Percentiles rank a stretch among this genome's conserved stretches.
phyloP scores from a whole-genome alignment of 2,113 vertebrate genomes.

The Bolborhynchus lineola region DNA sequence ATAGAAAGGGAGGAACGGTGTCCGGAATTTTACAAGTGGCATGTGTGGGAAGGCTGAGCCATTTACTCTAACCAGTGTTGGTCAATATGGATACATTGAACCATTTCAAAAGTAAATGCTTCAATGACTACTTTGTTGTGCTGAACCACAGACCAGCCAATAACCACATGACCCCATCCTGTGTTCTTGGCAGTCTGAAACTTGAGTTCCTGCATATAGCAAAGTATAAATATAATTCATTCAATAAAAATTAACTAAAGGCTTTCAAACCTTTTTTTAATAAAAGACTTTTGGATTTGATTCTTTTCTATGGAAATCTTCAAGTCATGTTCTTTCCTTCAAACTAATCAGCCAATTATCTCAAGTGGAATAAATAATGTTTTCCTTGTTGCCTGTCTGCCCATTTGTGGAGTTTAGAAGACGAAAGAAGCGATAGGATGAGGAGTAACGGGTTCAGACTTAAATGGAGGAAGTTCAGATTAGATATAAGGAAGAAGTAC shows the following conservation, averaged over 20 bases:
- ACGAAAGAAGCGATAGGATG: neutral
- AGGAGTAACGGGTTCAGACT: neutral
- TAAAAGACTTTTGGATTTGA: neutral
- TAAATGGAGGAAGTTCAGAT: neutral
- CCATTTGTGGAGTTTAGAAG: neutral
- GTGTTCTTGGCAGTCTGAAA: slow-evolving; percentile 39
- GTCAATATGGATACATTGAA: neutral
- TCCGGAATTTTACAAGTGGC: neutral
- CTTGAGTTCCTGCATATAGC: neutral
- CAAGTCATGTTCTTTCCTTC: neutral
- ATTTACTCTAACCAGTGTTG: neutral
- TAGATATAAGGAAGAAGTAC: neutral
- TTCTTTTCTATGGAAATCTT: slow-evolving; percentile 1
- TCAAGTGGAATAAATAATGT: neutral
- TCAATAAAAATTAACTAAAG: neutral
- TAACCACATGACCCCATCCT: slow-evolving; percentile 45
- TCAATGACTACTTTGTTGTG: slow-evolving; percentile 53
- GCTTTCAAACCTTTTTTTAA: neutral
- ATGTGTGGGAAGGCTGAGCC: neutral
- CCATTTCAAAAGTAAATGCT: slow-evolving; percentile 10
- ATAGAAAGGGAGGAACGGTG: neutral
- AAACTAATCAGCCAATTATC: neutral
- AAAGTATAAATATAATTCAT: slow-evolving; percentile 31
- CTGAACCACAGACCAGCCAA: slow-evolving; percentile 26
- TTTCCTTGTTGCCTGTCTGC: neutral